These are phyloP conservation scores for Amazona vittata DNA, from an alignment of 2,113 vertebrate genomes.

Conservation along the genomic window DNA sequence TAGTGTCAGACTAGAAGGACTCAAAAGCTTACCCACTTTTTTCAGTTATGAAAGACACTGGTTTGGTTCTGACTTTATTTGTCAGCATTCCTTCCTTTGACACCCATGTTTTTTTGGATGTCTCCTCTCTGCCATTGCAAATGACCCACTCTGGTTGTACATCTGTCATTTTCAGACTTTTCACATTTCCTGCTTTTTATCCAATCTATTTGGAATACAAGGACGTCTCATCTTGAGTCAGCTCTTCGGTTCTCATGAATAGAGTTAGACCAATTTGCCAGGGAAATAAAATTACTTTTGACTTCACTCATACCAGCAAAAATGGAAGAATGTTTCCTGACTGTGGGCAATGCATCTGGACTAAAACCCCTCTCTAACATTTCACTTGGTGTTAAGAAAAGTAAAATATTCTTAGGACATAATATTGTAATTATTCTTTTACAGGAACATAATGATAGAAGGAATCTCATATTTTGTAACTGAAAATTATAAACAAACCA, in stretches of 20 bases:
- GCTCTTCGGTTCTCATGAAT: background rate
- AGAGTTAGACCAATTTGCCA: background rate
- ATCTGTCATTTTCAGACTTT: background rate
- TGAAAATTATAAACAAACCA: background rate
- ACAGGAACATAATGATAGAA: background rate
- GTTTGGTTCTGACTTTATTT: background rate
- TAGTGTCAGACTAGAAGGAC: background rate
- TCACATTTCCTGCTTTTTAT: background rate
- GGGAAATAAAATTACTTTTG: background rate
- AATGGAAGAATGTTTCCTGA: background rate
- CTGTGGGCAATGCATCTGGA: background rate
- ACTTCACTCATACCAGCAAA: background rate
- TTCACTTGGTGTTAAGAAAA: background rate
- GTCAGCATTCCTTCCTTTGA: background rate
- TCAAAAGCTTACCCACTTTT: background rate
- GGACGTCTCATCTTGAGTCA: background rate
- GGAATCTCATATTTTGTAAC: background rate
- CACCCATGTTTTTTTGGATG: background rate
- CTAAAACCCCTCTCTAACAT: background rate
- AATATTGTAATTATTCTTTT: background rate
- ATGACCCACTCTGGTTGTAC: background rate
- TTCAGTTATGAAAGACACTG: background rate
- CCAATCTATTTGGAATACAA: background rate
- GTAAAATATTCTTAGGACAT: background rate
- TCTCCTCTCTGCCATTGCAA: background rate